Base-by-base conservation (phyloP, 2,113 vertebrate genomes). In the Microtus richardsoni region DNA sequence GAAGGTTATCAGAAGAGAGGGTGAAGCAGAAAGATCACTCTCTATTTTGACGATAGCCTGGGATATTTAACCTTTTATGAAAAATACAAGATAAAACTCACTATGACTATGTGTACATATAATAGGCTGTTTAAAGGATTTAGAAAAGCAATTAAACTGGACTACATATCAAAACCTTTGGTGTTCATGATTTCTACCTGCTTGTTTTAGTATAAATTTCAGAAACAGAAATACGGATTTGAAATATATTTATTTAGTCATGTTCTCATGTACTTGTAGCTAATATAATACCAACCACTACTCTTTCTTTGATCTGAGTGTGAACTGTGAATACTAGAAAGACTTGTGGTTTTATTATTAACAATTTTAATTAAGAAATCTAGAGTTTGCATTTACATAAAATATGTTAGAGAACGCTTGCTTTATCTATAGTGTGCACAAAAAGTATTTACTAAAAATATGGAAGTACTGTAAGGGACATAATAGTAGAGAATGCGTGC, bases 291-390 rank as follows among this genome's bases (percentile, higher is more conserved):
- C 11, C 7, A 79, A 62, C 5, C 28, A 78, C 44, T n/a, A 80
- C 0, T 9, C 28, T 49, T 49, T 70, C 58, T 21, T 66, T 7
- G 75, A 1, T 89, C 89, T 91, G 49, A 79, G 10, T 71, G 66
- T 70, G 73, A 87, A 0, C 47, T 89, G 89, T 94, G 36, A 68
- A 71, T 88, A 66, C n/a, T 80, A 19, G n/a, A 44, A 84, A 41
- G 14, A 19, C 24, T 70, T 88, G 39, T 0, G 52, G 33, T 54
- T 19, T 74, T 94, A 79, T 68, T 95, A 71, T 82, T 89, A 28
- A 94, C 64, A 71, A 71, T 68, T 77, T 71, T 75, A 87, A 62
- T 64, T 92, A 47, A 96, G 39, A 91, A 91, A 91, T 89, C 1
- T 30, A 80, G 49, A 83, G 21, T n/a, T 41, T 91, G 68, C 5